Conservation (phyloP, 2,797 vertebrate genomes). For the Sciurus vulgaris region DNA sequence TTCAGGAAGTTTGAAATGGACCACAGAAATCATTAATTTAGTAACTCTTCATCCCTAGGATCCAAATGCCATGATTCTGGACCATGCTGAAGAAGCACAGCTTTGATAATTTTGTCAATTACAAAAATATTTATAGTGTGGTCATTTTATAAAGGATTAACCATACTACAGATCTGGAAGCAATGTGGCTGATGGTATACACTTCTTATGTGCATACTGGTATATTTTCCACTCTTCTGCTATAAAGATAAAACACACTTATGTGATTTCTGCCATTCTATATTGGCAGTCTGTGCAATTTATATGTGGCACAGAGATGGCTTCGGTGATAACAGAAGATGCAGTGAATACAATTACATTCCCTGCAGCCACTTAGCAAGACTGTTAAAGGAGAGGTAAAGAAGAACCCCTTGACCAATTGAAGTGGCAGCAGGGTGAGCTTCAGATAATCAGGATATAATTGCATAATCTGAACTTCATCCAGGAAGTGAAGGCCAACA, state of each 20-base stretch:
- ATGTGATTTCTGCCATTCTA: slow-evolving; percentile 1
- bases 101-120: neutral
- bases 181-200: neutral
- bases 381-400: slow-evolving; percentile 58
- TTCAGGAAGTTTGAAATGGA: neutral
- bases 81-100: neutral
- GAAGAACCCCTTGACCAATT: slow-evolving; percentile 27
- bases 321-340: slow-evolving; percentile 33
- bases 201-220: neutral
- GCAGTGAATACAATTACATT: neutral
- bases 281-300: neutral
- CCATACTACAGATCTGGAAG: neutral
- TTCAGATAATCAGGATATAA: slow-evolving; percentile 53
- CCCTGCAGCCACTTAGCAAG: neutral
- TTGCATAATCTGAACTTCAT: slow-evolving; percentile 39
- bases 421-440: slow-evolving; percentile 46
- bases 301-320: neutral
- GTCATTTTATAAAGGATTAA: neutral
- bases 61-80: neutral
- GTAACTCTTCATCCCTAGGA: neutral
- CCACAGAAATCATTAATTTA: neutral
- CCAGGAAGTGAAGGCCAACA: neutral
- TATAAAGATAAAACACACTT: slow-evolving; percentile 35
- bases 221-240: slow-evolving; percentile 19
- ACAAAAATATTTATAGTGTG: neutral